Evolutionary conservation across 2,113 vertebrate genomes (phyloP).

Genomic region (Vimba vimba): DNA sequence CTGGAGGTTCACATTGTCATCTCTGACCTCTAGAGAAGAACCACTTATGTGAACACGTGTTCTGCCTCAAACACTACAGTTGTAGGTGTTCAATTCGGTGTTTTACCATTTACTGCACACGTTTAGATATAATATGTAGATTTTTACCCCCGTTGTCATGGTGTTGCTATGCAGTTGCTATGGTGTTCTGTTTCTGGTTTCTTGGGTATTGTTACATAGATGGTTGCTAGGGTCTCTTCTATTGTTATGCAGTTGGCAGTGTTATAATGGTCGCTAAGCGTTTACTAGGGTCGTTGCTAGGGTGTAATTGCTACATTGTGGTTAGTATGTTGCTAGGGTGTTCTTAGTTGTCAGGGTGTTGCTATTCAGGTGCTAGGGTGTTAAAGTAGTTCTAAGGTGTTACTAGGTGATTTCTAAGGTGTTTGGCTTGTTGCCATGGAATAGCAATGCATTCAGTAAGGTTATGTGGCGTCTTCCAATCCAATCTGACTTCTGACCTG

Average conservation of each 20-base stretch:
- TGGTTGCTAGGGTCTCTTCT: background rate
- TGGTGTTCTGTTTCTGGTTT: background rate
- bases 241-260: background rate
- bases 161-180: background rate
- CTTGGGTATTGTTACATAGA: background rate
- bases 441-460: no score
- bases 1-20: conserved; percentile 9
- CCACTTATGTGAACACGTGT: background rate
- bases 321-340: background rate
- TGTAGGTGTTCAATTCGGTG: background rate
- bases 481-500: no score
- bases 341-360: background rate
- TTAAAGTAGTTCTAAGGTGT: background rate
- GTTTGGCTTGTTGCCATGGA: no score
- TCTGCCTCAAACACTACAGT: background rate
- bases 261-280: background rate
- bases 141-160: background rate
- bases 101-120: background rate
- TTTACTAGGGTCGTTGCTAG: background rate
- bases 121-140: background rate
- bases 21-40: conserved; percentile 3
- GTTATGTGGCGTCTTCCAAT: no score
- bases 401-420: no score
- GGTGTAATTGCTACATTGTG: background rate
- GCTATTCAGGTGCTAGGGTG: background rate